Conservation (phyloP, 2,113 vertebrate species). For the Mystacornis crossleyi region DNA sequence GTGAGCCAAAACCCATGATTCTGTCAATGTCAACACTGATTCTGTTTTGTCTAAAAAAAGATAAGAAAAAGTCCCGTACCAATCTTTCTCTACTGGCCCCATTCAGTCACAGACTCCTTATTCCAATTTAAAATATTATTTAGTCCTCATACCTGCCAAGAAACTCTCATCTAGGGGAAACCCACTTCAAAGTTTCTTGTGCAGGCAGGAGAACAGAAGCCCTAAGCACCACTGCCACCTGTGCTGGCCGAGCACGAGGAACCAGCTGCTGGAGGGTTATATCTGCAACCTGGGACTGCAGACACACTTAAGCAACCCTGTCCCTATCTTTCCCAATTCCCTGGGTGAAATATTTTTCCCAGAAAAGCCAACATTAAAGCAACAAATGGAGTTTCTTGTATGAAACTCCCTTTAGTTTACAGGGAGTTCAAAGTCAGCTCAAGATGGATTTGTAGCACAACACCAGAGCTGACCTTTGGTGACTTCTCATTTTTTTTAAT, state of each 20-base stretch:
- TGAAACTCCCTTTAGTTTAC: neutral
- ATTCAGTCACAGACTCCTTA: neutral
- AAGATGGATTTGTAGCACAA: neutral
- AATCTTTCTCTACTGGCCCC: neutral
- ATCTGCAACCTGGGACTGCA: neutral
- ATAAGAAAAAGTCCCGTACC: neutral
- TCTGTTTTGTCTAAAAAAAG: neutral
- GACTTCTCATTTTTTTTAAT: neutral
- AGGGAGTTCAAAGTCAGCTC: neutral
- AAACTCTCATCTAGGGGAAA: neutral
- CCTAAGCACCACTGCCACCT: neutral
- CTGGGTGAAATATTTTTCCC: neutral
- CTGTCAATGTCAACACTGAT: neutral
- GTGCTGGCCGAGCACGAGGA: neutral
- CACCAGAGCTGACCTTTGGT: neutral
- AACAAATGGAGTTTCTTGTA: neutral
- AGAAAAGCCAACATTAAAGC: neutral
- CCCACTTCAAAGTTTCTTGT: neutral
- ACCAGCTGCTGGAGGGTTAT: neutral
- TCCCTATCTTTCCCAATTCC: too few relatives aligned
- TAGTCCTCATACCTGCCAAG: neutral
- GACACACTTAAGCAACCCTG: neutral
- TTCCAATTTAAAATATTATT: neutral
- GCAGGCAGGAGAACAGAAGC: neutral
- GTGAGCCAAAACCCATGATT: neutral